phyloP scores from a whole-genome alignment of 2,113 vertebrate species.

The Calidris pugnax region DNA sequence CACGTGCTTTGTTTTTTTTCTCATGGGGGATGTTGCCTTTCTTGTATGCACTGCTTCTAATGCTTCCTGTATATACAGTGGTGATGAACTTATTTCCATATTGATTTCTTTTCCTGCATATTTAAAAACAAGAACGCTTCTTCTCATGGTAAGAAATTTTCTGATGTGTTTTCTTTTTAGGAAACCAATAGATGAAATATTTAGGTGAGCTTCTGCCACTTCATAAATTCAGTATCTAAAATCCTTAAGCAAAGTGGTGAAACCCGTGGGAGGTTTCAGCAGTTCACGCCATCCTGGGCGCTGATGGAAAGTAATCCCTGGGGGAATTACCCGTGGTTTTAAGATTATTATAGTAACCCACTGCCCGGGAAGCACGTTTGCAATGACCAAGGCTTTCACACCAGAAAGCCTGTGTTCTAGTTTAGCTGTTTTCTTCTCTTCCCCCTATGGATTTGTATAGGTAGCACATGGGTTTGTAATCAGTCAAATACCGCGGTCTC shows the following conservation, averaged over 20 bases:
- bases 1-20: neutral
- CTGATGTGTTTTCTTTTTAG: neutral
- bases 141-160: neutral
- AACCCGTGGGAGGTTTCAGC: neutral
- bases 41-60: neutral
- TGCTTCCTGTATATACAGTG: neutral
- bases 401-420: neutral
- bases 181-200: neutral
- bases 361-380: neutral
- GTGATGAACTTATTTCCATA: neutral
- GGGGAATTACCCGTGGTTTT: neutral
- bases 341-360: rapidly evolving
- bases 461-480: neutral
- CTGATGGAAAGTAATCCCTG: neutral
- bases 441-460: neutral
- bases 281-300: neutral
- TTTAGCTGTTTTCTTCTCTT: neutral
- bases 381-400: neutral
- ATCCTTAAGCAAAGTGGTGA: neutral
- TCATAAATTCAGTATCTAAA: neutral
- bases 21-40: rapidly evolving
- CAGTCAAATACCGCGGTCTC: neutral
- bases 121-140: neutral
- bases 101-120: neutral
- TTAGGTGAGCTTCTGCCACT: neutral